Percentiles rank a stretch among this genome's conserved stretches.
These are phyloP conservation scores for Todiramphus chloris DNA, from an alignment of 2,113 vertebrate genomes.

Conservation along the genomic window DNA sequence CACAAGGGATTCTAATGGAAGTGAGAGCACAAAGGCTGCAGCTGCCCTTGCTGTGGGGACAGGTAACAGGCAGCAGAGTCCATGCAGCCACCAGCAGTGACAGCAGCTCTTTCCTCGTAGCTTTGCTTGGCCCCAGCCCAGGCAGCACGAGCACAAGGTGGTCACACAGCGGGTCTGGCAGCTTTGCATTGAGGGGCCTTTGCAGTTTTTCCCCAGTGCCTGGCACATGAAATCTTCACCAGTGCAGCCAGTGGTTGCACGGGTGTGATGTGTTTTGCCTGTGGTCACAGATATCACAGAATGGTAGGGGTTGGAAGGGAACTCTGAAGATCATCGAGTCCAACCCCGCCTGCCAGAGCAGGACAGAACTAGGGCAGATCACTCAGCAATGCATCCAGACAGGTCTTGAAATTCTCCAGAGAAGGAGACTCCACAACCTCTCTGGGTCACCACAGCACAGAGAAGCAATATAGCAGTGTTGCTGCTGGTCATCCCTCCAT, in stretches of 20 bases:
- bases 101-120: not conserved
- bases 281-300: no score
- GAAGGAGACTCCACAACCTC: no score
- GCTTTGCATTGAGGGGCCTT: not conserved
- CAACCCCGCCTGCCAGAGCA: no score
- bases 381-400: no score
- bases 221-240: not conserved
- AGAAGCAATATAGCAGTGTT: not conserved
- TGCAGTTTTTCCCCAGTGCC: not conserved
- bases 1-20: not conserved
- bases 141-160: not conserved
- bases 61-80: not conserved
- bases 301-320: no score
- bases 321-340: no score
- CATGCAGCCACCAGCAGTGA: not conserved
- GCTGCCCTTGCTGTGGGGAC: not conserved
- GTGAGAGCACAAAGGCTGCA: not conserved
- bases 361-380: no score
- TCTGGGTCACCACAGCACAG: fast-evolving
- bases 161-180: not conserved
- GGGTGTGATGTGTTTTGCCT: not conserved
- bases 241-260: not conserved
- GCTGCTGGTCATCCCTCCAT: not conserved
- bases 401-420: no score
- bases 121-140: not conserved